Base-by-base conservation (phyloP, 1,140 invertebrate species). In the Acromyrmex echinatior region DNA sequence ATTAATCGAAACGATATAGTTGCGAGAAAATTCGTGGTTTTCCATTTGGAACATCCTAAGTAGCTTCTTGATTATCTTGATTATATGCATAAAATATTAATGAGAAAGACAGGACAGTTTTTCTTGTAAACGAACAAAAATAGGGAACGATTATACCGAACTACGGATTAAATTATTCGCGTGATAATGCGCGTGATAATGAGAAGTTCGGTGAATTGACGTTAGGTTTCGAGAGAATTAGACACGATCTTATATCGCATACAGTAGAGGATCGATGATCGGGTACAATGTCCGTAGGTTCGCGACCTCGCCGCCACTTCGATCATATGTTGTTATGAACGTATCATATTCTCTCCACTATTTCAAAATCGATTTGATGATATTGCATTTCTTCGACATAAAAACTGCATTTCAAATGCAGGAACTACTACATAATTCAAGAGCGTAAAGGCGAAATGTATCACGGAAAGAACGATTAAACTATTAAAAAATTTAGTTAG, bases 271-370 rank as follows among this genome's bases (percentile, higher is more conserved):
- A 74, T 84, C 70, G 80, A 84, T 84, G 39, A 49, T 28, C 6
- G 66, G n/a, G 81, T 87, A 86, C 81, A 86, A 77, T 53, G 86
- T 78, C 62, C 81, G 62, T 63, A 53, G 35, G 71, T 87, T 87
- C 68, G 66, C 81, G 73, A 86, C 81, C 81, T 77, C 71, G 14
- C 16, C 62, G 25, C 39, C 31, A 35, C 21, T 28, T 65, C 56
- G 51, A 49, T 86, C 18, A 68, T 56, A 74, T 18, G 4, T 76
- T 56, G 28, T 73, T 45, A 31, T 12, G 10, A 78, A 49, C 25
- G 10, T 49, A 28, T 78, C 21, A 28, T n/a, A 18, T 18, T 25
- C 25, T 6, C 6, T 14, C 9, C 16, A 45, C 9, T 10, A 62
- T 28, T 18, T 63, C 16, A 14, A 6, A 39, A 39, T 49, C n/a